Base-by-base conservation (phyloP, 92 coral and sea anemone genomes). In the Palythoa grandis region DNA sequence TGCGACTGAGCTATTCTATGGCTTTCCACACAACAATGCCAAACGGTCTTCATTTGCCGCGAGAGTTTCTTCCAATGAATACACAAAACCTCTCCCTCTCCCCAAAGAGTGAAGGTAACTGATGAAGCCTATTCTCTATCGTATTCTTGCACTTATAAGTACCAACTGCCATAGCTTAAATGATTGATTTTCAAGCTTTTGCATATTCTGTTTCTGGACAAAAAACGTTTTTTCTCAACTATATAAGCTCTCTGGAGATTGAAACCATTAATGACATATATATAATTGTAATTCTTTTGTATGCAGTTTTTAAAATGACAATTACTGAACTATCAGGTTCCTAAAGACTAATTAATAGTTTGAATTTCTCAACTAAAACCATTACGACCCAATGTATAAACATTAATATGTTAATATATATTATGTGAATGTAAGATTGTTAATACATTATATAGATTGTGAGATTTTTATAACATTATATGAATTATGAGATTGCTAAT, bases 1-100 rank as follows among this genome's bases (percentile, higher is more conserved):
- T 91, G 53, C 69, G 95, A 22, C 82, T 93, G 35, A 94, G 95
- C 47, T 94, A 94, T 72, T 94, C 98, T 67, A 94, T 94, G 98
- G 98, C 93, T 53, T 92, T 90, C 57, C 95, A 92, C 69, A 86
- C 92, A 25, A 89, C 88, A 29, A 77, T 94, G 37, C 79, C 91
- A 16, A 89, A 89, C 61, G 83, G 80, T 9, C 82, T 90, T 38
- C 79, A n/a, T 67, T 29, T 82, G 19, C 87, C 79, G 39, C 29
- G 70, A 73, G 79, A 71, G 14, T 57, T 83, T 24, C 63, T 86
- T 50, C 29, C 72, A 39, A 39, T 23, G 75, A 82, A 12, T 29
- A 40, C 23, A 69, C 89, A 69, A 74, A 86, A 57, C 83, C 69
- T 39, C 12, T 15, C 50, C 76, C 52, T 80, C 19, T 80, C 85